Base-by-base conservation (phyloP, 2,888 invertebrate species). In the Acanthopleura granulata region DNA sequence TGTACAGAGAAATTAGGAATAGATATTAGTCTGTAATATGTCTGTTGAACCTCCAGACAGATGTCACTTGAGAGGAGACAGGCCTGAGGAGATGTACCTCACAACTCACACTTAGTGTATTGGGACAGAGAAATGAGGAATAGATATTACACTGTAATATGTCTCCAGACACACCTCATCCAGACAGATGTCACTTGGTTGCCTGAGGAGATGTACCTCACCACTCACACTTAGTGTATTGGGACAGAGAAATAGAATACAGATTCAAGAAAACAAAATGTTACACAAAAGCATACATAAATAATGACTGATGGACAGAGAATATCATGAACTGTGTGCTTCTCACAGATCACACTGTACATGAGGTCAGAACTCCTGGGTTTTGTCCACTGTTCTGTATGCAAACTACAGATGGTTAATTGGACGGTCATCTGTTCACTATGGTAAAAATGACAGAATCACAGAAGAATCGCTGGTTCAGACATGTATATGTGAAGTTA, bases 11-110 rank as follows among this genome's bases (percentile, higher is more conserved):
- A 57, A 57, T 9, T 3, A 40, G 40, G 40, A 40, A 51, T 51
- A 49, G 1, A 71, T 0, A 11, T 30, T 11, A 66, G 11, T 14
- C 12, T 72, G 25, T 11, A 40, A 62, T 29, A 29, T 29, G 9
- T 16, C 4, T 69, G 22, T 22, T 50, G 85, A 9, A 89, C 88
- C 40, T 82, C 81, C 77, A 89, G 80, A n/a, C 75, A 72, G 11
- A 90, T 73, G 50, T 86, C 80, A 82, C 87, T 86, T 15, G 84
- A 82, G 61, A 85, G 74, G 25, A 90, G 81, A 76, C 88, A 89
- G 0, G 87, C 89, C 40, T 83, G 76, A 0, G 89, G 0, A 77
- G 79, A 84, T 90, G 90, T 9, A 89, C 89, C 78, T 90, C 89
- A 9, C 80, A 90, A 76, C 76, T 81, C 27, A 81, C 83, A 12